Base-by-base conservation (phyloP, 1,140 invertebrate genomes). In the Orius insidiosus region DNA sequence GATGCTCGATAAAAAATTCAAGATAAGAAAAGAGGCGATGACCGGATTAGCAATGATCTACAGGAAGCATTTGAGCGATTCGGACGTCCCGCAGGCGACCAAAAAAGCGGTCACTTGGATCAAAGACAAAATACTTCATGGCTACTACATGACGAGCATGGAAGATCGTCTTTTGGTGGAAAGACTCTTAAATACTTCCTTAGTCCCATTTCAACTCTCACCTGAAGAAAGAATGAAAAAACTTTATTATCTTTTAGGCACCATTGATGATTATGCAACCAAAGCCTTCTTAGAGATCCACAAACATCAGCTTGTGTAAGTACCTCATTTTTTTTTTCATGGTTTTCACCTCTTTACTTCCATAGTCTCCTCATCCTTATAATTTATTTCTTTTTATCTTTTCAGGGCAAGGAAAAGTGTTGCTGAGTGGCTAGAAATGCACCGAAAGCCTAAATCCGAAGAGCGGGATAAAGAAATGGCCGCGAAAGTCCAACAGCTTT, bases 1-100 rank as follows among this genome's bases (percentile, higher is more conserved):
- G 59, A 96, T 89, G 0, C 63, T 95, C 19, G 92, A 97, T 62
- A 96, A 96, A 63, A 95, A 95, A 72, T 96, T 93, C 60, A 96
- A 96, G 70, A 96, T 97, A 31, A 71, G 93, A 14, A 86, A 88
- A 64, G 92, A 96, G 65, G 92, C 92, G 0, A 84, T 96, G 75
- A 68, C 82, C 11, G 89, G 92, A 0, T 61, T 97, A 14, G 90
- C 89, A 1, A 79, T 89, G 66, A 88, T 97, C 41, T 98, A 96
- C 59, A 88, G 87, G 55, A 87, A 87, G 54, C 83, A 86, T 60
- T 66, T 90, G 35, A 86, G 79, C 50, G 84, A 84, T 58, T 74
- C 80, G 3, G 76, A 85, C 52, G 74, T 87, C 4, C 83, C 84
- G 3, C 74, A 82, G 36, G 81, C 84, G 0, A 88, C 88, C 1